phyloP scores from a whole-genome alignment of 1,140 invertebrate genomes.

The Dolichoris vasculosae region DNA sequence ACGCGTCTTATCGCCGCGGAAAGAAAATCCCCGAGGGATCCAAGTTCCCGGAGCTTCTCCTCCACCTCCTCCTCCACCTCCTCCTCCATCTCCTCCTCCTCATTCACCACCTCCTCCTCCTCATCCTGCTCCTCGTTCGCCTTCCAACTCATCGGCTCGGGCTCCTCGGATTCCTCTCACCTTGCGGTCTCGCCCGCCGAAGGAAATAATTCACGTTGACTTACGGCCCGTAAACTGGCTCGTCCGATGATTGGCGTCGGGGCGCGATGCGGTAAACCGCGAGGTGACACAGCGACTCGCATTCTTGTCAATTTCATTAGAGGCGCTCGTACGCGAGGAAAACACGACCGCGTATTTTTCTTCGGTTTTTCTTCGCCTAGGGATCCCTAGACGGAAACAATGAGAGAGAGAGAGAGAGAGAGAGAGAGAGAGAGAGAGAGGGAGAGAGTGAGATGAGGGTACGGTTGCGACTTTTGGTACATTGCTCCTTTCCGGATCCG shows the following conservation, averaged over 20 bases:
- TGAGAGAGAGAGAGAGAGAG: too few species aligned
- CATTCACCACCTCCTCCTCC: background rate
- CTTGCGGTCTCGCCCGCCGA: background rate
- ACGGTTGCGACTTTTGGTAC: too few species aligned
- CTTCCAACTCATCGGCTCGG: background rate
- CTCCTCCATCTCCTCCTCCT: background rate
- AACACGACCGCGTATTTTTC: background rate
- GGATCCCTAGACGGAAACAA: background rate
- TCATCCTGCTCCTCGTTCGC: background rate
- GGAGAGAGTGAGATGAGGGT: too few species aligned
- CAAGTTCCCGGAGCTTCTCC: background rate
- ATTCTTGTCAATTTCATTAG: conserved; percentile 38
- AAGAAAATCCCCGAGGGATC: too few species aligned
- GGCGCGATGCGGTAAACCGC: conserved; percentile 28
- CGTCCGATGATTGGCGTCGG: conserved; percentile 17
- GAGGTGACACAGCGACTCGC: background rate
- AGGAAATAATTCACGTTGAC: conserved; percentile 16
- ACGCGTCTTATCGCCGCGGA: too few species aligned
- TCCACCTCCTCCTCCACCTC: background rate
- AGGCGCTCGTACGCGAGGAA: background rate
- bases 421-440: too few species aligned
- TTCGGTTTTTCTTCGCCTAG: background rate
- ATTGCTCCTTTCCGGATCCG: too few species aligned
- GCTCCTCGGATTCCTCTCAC: background rate
- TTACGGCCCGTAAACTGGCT: conserved; percentile 2